phyloP scores from a whole-genome alignment of 2,113 vertebrate genomes.

The Oncorhynchus nerka region DNA sequence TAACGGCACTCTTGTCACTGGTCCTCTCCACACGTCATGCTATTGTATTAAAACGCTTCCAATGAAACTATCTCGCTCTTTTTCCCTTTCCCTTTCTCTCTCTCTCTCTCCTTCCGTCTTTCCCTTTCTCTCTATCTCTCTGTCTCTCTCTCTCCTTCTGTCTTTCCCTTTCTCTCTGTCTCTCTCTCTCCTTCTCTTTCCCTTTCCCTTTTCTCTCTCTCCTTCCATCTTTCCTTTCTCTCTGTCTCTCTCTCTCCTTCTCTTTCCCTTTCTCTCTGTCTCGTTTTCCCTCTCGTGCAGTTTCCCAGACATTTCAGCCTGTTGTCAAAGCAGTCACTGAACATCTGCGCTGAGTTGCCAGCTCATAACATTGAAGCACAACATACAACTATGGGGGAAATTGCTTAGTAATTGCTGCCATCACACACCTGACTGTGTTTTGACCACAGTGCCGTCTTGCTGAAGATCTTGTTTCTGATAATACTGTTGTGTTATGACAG shows the following conservation, averaged over 20 bases:
- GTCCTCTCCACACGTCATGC: conserved; percentile 1
- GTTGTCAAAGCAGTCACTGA: conserved; percentile 20
- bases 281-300: conserved; percentile 6
- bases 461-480: not conserved
- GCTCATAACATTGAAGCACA: too few relatives aligned
- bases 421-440: too few relatives aligned
- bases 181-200: too few relatives aligned
- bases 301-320: conserved; percentile 22
- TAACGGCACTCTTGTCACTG: conserved; percentile 26
- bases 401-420: not conserved
- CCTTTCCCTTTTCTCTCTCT: too few relatives aligned
- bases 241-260: not conserved
- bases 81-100: not conserved
- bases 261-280: too few relatives aligned
- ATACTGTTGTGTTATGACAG: not conserved
- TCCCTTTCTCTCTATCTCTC: too few relatives aligned
- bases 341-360: too few relatives aligned
- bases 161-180: accelerated
- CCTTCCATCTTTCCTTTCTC: not conserved
- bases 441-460: too few relatives aligned
- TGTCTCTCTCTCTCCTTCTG: too few relatives aligned
- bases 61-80: conserved; percentile 17
- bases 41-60: conserved; percentile 54
- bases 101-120: too few relatives aligned
- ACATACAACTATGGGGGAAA: too few relatives aligned